Evolutionary conservation across 2,888 invertebrate species (phyloP).

Genomic region (Cataglyphis cursor): DNA sequence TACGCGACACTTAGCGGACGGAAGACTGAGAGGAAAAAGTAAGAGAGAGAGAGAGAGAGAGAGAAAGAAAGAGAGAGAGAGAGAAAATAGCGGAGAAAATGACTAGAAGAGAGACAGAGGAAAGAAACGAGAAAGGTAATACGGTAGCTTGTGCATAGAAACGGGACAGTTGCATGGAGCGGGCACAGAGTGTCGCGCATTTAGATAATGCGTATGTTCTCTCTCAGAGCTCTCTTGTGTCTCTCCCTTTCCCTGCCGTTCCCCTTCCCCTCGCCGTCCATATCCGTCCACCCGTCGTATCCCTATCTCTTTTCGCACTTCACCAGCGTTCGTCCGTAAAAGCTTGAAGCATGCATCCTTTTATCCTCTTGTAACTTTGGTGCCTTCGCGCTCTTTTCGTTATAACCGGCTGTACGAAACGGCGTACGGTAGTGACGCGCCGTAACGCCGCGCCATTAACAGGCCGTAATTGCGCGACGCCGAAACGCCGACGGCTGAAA

Average conservation of each 20-base stretch:
- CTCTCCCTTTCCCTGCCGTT: conserved; percentile 29
- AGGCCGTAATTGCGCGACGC: conserved; percentile 81
- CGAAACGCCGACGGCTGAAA: conserved; percentile 74
- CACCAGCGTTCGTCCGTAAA: conserved; percentile 79
- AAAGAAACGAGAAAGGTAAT: conserved; percentile 49
- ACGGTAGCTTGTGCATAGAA: conserved; percentile 53
- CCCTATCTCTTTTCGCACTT: conserved; percentile 74
- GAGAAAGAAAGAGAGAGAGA: conserved; percentile 11
- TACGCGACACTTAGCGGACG: conserved; percentile 69
- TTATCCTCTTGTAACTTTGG: conserved; percentile 85
- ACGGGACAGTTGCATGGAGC: conserved; percentile 63
- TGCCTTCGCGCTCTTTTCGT: conserved; percentile 78
- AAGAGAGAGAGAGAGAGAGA: conserved; percentile 18
- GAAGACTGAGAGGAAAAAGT: conserved; percentile 38
- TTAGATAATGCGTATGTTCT: conserved; percentile 84
- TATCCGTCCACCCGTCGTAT: conserved; percentile 62
- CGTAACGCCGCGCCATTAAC: conserved; percentile 81
- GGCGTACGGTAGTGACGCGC: conserved; percentile 67
- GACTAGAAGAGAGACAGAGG: conserved; percentile 48
- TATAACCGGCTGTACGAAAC: conserved; percentile 56
- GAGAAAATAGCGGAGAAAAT: conserved; percentile 37
- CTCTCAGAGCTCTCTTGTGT: conserved; percentile 61
- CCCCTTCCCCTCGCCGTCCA: conserved; percentile 23
- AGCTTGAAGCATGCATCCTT: conserved; percentile 85
- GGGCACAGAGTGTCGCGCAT: conserved; percentile 82